Percentiles rank a stretch among this genome's conserved stretches.
Evolutionary conservation across 35 echinoderm and acorn worm genomes (phyloP).

Genomic region (Eucidaris tribuloides): DNA sequence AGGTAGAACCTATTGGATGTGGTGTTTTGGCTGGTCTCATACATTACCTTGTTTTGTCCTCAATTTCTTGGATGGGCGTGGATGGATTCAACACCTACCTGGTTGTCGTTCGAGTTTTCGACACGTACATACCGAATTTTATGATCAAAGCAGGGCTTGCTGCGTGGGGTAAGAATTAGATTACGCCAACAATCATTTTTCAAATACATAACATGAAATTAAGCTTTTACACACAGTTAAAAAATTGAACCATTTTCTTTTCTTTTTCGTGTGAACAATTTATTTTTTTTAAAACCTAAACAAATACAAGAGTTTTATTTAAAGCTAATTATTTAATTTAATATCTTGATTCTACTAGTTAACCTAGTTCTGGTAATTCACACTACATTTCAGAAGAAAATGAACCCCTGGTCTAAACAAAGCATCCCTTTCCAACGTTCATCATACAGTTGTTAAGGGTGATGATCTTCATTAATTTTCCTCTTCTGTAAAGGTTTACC

Average conservation of each 20-base stretch:
- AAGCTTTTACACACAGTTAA: too few species aligned
- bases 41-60: conserved; percentile 55
- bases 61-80: conserved; percentile 65
- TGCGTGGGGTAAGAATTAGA: conserved; percentile 60
- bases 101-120: conserved; percentile 54
- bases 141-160: conserved; percentile 59
- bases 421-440: neutral
- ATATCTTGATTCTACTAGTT: neutral
- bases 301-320: neutral
- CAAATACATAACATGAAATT: too few species aligned
- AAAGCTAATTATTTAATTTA: neutral
- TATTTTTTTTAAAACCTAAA: neutral
- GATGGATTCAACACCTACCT: conserved; percentile 61
- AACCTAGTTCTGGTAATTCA: neutral
- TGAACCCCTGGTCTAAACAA: neutral
- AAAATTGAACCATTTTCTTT: neutral
- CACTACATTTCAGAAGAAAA: neutral
- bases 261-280: neutral
- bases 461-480: neutral
- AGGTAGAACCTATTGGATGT: neutral
- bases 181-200: neutral
- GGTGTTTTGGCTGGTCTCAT: conserved; percentile 40
- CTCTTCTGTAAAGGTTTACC: neutral
- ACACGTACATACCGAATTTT: conserved; percentile 40
- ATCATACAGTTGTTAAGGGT: neutral